Evolutionary conservation across 92 coral and sea anemone genomes (phyloP), one percentile per base, ranked within the genome.

Genomic region (Scolanthus callimorphus): DNA sequence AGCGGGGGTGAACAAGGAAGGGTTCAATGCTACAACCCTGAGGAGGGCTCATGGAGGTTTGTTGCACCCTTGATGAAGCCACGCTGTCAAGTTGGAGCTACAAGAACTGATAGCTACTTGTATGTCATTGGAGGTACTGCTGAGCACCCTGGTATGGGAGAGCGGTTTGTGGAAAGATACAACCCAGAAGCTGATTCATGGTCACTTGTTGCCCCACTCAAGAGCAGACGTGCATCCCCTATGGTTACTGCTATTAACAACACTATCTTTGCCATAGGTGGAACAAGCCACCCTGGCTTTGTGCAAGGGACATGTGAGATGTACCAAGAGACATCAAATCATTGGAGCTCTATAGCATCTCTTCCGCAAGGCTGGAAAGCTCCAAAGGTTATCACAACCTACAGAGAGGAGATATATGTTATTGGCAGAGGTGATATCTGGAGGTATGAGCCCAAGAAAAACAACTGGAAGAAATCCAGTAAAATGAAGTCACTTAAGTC

Each of bases 11-110:
- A 11, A 0, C 41, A 45, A 0, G 46, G 65, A 25, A 31, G 2
- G 26, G 90, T 87, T 27, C 91, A 87, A 48, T 74, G 85, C 46
- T 87, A 82, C 50, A 60, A 74, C 70, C 86, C 96, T 13, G 66
- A 55, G 21, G 37, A 70, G 25, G 70, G 78, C 63, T 49, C 51
- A 20, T 87, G 96, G 96, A 68, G 49, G 15, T 39, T 41, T 47
- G 63, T 80, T 67, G 73, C 90, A 21, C 73, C 77, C 12, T 49
- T 82, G 20, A 52, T 61, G 39, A 78, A 50, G 26, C 37, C 86
- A 57, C 60, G 96, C 57, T 72, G 86, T 45, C 74, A 63, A 55
- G 49, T 85, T 43, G 85, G 86, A 49, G 84, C 82, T 59, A 86
- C 78, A 19, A 70, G 73, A 2, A 74, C 83, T 11, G 49, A 79